phyloP scores from a whole-genome alignment of 2,797 vertebrate species.

The Lepidocolaptes lacrymiger region DNA sequence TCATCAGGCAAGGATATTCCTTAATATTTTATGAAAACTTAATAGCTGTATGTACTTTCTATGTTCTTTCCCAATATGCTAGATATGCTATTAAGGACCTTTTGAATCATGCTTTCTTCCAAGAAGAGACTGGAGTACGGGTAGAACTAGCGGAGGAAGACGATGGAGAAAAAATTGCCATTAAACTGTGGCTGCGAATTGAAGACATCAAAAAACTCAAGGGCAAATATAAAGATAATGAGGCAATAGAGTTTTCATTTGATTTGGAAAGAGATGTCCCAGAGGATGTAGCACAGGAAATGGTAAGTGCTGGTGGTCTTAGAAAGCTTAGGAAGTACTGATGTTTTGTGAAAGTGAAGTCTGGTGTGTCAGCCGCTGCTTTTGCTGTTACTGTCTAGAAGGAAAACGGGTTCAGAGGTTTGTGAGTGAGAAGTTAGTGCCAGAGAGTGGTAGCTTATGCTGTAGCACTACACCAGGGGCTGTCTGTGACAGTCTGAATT shows the following conservation, averaged over 20 bases:
- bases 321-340: not conserved
- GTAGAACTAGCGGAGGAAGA: constrained; percentile 98
- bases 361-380: not conserved
- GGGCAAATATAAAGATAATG: constrained; percentile 99
- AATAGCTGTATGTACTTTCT: not conserved
- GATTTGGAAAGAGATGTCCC: constrained; percentile 95
- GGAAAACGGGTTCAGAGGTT: not conserved
- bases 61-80: not conserved
- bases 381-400: not conserved
- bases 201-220: constrained; percentile 98
- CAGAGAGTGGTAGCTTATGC: not conserved
- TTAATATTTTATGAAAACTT: not conserved
- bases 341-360: not conserved
- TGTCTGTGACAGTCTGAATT: constrained; percentile 12
- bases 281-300: constrained; percentile 99
- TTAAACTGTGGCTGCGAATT: constrained; percentile 97
- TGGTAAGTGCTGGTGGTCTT: constrained; percentile 81
- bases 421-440: not conserved
- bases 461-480: not conserved
- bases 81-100: constrained; percentile 98
- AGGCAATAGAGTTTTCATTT: constrained; percentile 99
- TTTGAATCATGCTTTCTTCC: constrained; percentile 98
- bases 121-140: constrained; percentile 96
- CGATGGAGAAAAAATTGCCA: constrained; percentile 97
- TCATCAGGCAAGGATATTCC: not conserved